Base-by-base conservation (phyloP, 2,888 invertebrate genomes). In the Diaperis boleti region DNA sequence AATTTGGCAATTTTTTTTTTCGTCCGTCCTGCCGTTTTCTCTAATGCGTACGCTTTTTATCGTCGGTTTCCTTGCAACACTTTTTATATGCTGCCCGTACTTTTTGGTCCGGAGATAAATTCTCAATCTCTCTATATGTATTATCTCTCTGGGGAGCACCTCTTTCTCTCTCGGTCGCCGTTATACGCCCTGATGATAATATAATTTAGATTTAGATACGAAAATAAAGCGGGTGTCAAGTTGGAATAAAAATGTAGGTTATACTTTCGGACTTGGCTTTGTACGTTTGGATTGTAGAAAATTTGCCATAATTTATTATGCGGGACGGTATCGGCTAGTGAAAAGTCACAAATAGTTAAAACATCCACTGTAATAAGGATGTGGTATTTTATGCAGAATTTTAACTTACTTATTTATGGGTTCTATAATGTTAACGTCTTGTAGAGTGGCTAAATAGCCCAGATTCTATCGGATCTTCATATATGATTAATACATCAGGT, bases 191-290 rank as follows among this genome's bases (percentile, higher is more conserved):
- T 62, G 65, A 65, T 65, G 65, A 65, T 65, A 62, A 65, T 65
- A 65, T 62, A 65, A 62, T 65, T 65, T 65, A 62, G 55, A 54
- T 59, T 63, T 59, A 65, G 62, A 57, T 57, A 57, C 57, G 60
- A 59, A 47, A 50, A 59, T 64, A 64, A 42, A 56, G 44, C 52
- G 39, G 52, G 52, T 39, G 42, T 54, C 31, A 55, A 29, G 29
- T 41, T 15, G 14, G 17, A 41, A 42, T 29, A 41, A 41, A 42
- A 44, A 44, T 44, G 11, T 42, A 55, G 42, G 41, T 29, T 29
- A 42, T 55, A 42, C 17, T 35, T 22, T 13, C 15, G 42, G n/a
- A 22, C n/a, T n/a, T n/a, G n/a, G n/a, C n/a, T n/a, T n/a, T n/a
- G 1, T 5, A 26, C 20, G 20, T 4, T 20, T 20, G 20, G 3